phyloP scores from a whole-genome alignment of 2,888 invertebrate genomes.

The Timandra comae region DNA sequence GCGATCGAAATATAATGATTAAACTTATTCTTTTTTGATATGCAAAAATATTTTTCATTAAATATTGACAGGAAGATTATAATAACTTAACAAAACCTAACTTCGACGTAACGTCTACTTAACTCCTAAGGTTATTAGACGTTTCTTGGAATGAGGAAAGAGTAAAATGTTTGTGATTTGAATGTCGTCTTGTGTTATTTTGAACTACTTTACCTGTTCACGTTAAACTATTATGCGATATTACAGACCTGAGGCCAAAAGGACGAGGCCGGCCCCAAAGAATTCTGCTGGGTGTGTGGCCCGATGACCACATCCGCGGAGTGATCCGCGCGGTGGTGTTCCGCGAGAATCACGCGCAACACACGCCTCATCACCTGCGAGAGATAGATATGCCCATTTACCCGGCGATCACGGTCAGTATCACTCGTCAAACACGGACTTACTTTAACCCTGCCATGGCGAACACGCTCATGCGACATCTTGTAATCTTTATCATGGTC shows the following conservation, averaged over 20 bases:
- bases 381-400: conserved; percentile 78
- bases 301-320: conserved; percentile 94
- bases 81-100: no score
- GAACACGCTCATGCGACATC: background rate
- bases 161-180: no score
- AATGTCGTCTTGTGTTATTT: no score
- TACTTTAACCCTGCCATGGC: conserved; percentile 3
- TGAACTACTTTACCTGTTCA: conserved; percentile 51
- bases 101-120: no score
- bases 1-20: no score
- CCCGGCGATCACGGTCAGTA: conserved; percentile 72
- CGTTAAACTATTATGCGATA: conserved; percentile 66
- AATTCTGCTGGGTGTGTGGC: conserved; percentile 94
- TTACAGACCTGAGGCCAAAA: conserved; percentile 90
- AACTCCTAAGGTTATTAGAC: no score
- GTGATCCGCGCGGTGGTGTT: conserved; percentile 95
- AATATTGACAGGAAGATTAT: no score
- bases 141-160: no score
- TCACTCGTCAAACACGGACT: conserved; percentile 15
- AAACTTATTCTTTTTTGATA: no score
- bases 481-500: no score
- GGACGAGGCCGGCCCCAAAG: conserved; percentile 93
- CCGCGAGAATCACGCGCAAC: conserved; percentile 84
- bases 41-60: no score
- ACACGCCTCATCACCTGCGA: conserved; percentile 86